Percentiles rank a stretch among this genome's conserved stretches.
These are phyloP conservation scores for Paraescarpia echinospica DNA, from an alignment of 1,140 invertebrate genomes.

Conservation along the genomic window DNA sequence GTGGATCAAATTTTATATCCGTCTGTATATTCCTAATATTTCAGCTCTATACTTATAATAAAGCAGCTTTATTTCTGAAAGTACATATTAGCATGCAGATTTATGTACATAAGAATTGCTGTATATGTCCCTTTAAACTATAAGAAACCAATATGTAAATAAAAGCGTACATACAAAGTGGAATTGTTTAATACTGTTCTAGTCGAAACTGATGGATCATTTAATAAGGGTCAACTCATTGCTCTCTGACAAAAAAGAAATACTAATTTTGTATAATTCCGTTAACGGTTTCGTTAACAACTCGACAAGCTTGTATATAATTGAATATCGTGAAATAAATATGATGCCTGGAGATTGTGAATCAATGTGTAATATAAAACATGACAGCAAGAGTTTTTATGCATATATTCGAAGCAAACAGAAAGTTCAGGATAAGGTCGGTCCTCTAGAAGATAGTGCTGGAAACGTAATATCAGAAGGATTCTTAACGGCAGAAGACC, in stretches of 20 bases:
- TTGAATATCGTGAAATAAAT: neutral
- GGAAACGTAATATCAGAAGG: too few species aligned
- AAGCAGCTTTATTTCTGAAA: neutral
- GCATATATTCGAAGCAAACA: too few species aligned
- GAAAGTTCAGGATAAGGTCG: too few species aligned
- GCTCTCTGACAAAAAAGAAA: neutral
- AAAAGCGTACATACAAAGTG: neutral
- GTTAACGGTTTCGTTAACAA: neutral
- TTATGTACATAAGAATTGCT: neutral
- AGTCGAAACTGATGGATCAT: neutral
- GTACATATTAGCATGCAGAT: neutral
- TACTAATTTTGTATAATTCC: neutral
- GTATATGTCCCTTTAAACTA: neutral
- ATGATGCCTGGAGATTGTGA: neutral
- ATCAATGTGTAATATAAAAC: neutral
- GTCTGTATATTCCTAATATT: neutral
- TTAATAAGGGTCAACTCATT: neutral
- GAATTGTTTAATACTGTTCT: neutral
- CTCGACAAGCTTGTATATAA: neutral
- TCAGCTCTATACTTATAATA: neutral
- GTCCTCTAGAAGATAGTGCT: too few species aligned
- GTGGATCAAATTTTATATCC: neutral
- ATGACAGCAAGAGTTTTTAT: too few species aligned
- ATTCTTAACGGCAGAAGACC: too few species aligned
- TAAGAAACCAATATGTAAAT: neutral